Evolutionary conservation across 2,797 vertebrate genomes (phyloP).

Genomic region (Cyclura pinguis): DNA sequence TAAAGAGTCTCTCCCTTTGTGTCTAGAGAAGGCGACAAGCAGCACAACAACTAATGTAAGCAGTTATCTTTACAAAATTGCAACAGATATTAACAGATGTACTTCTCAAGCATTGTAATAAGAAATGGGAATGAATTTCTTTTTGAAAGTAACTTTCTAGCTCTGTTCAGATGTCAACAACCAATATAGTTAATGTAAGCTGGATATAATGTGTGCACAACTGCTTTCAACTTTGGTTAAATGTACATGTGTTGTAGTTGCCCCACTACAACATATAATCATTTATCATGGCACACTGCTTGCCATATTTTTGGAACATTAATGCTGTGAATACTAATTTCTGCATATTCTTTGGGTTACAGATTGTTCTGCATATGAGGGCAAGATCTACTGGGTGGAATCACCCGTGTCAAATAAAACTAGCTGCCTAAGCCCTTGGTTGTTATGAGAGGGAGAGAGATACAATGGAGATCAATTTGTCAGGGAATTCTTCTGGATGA

Average conservation of each 20-base stretch:
- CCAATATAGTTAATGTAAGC: neutral
- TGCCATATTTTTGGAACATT: conserved; percentile 13
- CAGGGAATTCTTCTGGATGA: conserved; percentile 57
- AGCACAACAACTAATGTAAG: no score
- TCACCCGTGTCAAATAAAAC: neutral
- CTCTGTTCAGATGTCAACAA: no score
- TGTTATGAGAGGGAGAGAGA: neutral
- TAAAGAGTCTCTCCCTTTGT: no score
- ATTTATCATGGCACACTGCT: neutral
- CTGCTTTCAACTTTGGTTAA: neutral
- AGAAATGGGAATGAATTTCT: no score
- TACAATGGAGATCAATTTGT: conserved; percentile 27
- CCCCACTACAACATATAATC: neutral
- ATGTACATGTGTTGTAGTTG: neutral
- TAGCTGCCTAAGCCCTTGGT: conserved; percentile 8
- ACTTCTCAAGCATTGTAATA: no score
- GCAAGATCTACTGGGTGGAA: neutral
- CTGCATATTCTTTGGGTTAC: neutral
- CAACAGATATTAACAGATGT: no score
- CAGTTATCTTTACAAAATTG: no score
- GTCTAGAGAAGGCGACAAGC: no score
- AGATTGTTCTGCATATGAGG: neutral
- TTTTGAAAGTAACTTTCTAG: no score
- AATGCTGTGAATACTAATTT: neutral
- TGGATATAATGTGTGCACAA: no score